Percentiles rank a stretch among this genome's conserved stretches.
Conservation (phyloP, 2,888 invertebrate genomes). For the Cosmia pyralina region DNA sequence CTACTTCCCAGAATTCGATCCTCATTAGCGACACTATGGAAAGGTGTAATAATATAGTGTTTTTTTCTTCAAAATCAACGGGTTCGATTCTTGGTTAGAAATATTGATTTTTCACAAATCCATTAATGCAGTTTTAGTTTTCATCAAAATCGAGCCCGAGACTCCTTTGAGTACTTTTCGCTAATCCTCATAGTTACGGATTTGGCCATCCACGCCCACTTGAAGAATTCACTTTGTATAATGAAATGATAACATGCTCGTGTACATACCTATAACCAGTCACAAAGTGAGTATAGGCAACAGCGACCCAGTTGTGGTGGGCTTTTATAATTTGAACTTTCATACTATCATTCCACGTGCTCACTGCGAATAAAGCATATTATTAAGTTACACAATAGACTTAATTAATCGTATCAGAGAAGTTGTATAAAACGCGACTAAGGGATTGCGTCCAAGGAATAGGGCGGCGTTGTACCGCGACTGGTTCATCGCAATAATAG, state of each 20-base stretch:
- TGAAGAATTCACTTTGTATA: too few relatives aligned
- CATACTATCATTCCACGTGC: slow-evolving; percentile 95
- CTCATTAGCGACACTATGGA: too few relatives aligned
- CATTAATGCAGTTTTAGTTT: too few relatives aligned
- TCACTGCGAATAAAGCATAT: slow-evolving; percentile 86
- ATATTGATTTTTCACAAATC: too few relatives aligned
- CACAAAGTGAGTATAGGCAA: slow-evolving; percentile 98
- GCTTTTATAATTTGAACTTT: slow-evolving; percentile 98
- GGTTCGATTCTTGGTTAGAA: too few relatives aligned
- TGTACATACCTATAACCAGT: slow-evolving; percentile 95
- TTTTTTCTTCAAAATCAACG: too few relatives aligned
- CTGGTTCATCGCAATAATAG: neutral
- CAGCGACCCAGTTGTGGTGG: slow-evolving; percentile 99
- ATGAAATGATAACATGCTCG: neutral
- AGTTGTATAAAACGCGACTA: slow-evolving; percentile 16
- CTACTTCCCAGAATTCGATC: too few relatives aligned
- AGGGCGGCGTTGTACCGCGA: neutral
- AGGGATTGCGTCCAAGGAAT: neutral
- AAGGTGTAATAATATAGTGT: too few relatives aligned
- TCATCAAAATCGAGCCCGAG: too few relatives aligned
- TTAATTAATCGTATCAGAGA: slow-evolving; percentile 24
- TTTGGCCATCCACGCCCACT: too few relatives aligned
- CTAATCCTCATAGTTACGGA: too few relatives aligned
- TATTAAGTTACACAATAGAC: slow-evolving; percentile 7
- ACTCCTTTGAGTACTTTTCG: too few relatives aligned